Conservation (phyloP, 2,888 invertebrate species). For the Cancer borealis region DNA sequence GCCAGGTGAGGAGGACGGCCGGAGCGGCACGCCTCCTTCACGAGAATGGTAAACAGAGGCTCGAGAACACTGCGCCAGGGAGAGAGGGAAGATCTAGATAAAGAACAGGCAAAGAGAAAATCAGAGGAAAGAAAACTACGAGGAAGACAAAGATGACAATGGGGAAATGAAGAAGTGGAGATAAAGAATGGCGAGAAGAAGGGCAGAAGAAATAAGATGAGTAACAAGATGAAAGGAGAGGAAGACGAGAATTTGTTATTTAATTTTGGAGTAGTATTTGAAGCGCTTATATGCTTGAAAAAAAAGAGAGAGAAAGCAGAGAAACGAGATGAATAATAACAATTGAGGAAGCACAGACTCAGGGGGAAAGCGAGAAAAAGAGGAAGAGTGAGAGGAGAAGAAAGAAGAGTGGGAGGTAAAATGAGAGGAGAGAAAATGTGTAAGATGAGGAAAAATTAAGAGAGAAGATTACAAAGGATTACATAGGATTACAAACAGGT, state of each 20-base stretch:
- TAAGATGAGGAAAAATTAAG: no score
- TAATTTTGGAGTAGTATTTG: constrained; percentile 1
- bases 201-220: not conserved
- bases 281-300: not conserved
- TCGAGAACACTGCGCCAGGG: not conserved
- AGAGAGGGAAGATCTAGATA: not conserved
- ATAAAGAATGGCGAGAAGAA: not conserved
- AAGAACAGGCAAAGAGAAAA: not conserved
- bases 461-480: no score
- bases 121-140: not conserved
- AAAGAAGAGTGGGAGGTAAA: not conserved
- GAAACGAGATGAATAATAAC: not conserved
- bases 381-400: not conserved
- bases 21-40: not conserved
- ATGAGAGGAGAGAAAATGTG: no score
- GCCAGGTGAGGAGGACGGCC: not conserved
- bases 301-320: not conserved
- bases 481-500: no score
- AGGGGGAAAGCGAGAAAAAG: not conserved
- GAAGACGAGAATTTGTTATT: not conserved
- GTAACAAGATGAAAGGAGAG: not conserved
- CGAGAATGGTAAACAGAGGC: not conserved
- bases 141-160: constrained; percentile 1
- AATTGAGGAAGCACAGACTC: not conserved
- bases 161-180: not conserved